These are phyloP conservation scores for Synergus itoensis DNA, from an alignment of 2,888 invertebrate species.

Conservation along the genomic window DNA sequence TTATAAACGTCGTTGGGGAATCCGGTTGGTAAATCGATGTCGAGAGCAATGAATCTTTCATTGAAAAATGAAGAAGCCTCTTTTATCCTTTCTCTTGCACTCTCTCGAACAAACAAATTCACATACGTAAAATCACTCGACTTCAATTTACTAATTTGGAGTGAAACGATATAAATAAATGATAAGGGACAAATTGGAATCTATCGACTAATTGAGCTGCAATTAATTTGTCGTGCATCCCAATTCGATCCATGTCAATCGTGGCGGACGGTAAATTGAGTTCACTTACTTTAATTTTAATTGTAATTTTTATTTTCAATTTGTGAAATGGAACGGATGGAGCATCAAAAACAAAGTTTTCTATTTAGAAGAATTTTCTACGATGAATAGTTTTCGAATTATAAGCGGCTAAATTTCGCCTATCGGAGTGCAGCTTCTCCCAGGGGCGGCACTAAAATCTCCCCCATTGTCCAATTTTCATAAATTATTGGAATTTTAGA, in stretches of 20 bases:
- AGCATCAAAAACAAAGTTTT: too few relatives aligned
- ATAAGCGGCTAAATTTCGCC: too few relatives aligned
- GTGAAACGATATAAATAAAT: background rate
- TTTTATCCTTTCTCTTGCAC: slow-evolving; percentile 3
- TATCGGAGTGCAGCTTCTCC: too few relatives aligned
- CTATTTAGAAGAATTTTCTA: too few relatives aligned
- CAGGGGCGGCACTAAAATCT: too few relatives aligned
- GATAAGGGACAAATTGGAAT: background rate
- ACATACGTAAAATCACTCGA: background rate
- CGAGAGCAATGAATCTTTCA: slow-evolving; percentile 29
- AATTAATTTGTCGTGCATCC: background rate
- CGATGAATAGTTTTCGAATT: too few relatives aligned
- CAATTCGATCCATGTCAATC: background rate
- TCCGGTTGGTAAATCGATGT: slow-evolving; percentile 24
- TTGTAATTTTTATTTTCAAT: too few relatives aligned
- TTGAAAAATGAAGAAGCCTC: slow-evolving; percentile 11
- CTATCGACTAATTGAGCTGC: background rate
- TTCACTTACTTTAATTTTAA: too few relatives aligned
- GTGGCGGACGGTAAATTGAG: background rate
- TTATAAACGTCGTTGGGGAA: slow-evolving; percentile 1
- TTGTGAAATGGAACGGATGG: too few relatives aligned
- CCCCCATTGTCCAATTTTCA: too few relatives aligned
- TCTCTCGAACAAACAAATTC: background rate
- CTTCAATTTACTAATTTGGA: background rate
- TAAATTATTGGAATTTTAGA: too few relatives aligned